Percentiles rank a stretch among this genome's conserved stretches.
These are phyloP conservation scores for Agrochola circellaris DNA, from an alignment of 2,888 invertebrate genomes.

Conservation along the genomic window DNA sequence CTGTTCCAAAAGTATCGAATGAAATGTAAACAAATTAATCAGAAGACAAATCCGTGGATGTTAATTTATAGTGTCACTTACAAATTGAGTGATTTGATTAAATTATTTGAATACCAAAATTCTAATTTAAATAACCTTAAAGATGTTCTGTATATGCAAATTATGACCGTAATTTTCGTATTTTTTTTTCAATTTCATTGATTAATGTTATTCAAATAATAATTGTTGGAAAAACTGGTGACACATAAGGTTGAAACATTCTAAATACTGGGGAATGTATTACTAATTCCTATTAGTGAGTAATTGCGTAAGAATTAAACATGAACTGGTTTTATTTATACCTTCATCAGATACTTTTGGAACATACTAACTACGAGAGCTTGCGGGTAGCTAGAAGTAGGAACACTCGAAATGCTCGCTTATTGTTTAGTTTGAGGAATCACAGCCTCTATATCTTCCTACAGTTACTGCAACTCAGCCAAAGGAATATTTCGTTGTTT, in stretches of 20 bases:
- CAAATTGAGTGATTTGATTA: not conserved
- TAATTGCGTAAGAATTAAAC: not conserved
- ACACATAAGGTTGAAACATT: too few species aligned
- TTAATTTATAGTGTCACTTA: not conserved
- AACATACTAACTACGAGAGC: not conserved
- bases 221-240: too few species aligned
- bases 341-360: not conserved
- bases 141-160: not conserved
- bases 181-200: not conserved
- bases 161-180: not conserved
- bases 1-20: not conserved
- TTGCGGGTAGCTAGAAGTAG: not conserved
- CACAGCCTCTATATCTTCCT: not conserved
- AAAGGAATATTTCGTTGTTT: slow-evolving; percentile 5
- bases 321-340: not conserved
- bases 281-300: not conserved
- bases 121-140: not conserved
- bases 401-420: not conserved
- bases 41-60: not conserved
- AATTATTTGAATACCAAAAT: not conserved
- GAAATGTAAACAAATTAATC: not conserved
- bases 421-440: not conserved
- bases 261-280: not conserved
- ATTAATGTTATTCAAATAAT: not conserved
- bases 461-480: not conserved